Evolutionary conservation across 2,888 invertebrate genomes (phyloP).

Genomic region (Netelia inedita): DNA sequence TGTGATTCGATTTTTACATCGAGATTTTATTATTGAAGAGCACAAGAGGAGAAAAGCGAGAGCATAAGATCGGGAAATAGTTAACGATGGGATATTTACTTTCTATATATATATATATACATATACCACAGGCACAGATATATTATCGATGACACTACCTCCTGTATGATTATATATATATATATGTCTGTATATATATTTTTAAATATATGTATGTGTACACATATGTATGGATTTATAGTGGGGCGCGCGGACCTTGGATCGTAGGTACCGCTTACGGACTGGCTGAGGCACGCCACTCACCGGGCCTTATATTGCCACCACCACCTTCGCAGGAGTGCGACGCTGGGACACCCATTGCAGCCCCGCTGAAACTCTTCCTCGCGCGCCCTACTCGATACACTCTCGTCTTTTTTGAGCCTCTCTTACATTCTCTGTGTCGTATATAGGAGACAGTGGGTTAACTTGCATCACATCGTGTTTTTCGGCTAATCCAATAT

Average conservation of each 20-base stretch:
- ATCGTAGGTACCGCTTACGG: conserved; percentile 83
- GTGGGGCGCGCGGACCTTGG: conserved; percentile 79
- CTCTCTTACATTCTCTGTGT: conserved; percentile 29
- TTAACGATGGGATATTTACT: conserved; percentile 43
- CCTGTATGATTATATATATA: conserved; percentile 15
- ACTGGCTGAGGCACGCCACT: conserved; percentile 83
- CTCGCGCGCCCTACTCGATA: conserved; percentile 37
- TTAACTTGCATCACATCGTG: too few relatives aligned
- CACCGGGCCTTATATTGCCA: conserved; percentile 83
- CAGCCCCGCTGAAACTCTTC: conserved; percentile 48
- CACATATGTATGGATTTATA: conserved; percentile 36
- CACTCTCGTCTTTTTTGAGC: conserved; percentile 4
- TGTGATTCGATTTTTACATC: not conserved
- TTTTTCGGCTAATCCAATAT: too few relatives aligned
- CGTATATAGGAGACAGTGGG: not conserved
- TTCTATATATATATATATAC: conserved; percentile 24
- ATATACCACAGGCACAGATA: not conserved
- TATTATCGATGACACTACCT: conserved; percentile 56
- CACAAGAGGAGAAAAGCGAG: conserved; percentile 33
- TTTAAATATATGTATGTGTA: conserved; percentile 1
- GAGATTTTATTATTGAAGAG: not conserved
- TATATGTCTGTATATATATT: conserved; percentile 3
- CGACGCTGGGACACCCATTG: conserved; percentile 22
- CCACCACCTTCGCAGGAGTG: conserved; percentile 77
- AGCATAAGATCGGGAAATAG: conserved; percentile 19